A percentile compares a stretch with the other conserved stretches of the same genome.
Conservation (phyloP, 2,113 vertebrate genomes). For the Eudyptes chrysolophus region DNA sequence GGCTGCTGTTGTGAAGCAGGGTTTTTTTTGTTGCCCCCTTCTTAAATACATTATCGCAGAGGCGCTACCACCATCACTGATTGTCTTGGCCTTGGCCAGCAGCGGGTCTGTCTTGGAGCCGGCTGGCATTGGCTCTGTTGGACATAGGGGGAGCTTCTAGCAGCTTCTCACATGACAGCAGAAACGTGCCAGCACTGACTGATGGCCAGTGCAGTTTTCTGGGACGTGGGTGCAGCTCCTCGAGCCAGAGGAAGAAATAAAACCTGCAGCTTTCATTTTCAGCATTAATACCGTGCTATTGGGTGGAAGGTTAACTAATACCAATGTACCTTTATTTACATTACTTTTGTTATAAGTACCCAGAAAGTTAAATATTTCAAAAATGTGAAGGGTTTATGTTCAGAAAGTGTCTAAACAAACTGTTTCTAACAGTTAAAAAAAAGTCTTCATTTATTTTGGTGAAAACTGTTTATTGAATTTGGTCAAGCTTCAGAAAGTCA, state of each 20-base stretch:
- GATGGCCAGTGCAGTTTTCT: background rate
- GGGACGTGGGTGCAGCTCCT: background rate
- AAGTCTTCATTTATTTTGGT: background rate
- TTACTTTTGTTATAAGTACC: background rate
- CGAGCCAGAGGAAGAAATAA: background rate
- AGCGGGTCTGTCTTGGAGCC: too few species aligned
- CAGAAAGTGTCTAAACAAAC: background rate
- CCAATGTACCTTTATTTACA: background rate
- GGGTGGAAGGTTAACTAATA: background rate
- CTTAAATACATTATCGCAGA: too few species aligned
- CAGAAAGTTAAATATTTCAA: conserved; percentile 1
- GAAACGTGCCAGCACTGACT: background rate
- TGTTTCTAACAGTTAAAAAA: background rate
- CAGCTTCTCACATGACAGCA: background rate
- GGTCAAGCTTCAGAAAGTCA: background rate
- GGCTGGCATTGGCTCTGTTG: too few species aligned
- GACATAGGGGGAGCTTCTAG: too few species aligned
- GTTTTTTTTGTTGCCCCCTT: too few species aligned
- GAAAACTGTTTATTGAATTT: background rate
- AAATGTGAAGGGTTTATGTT: background rate
- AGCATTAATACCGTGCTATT: background rate
- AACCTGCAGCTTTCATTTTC: background rate
- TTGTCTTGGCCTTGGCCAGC: too few species aligned
- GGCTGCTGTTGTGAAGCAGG: too few species aligned
- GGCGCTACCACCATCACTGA: too few species aligned